Evolutionary conservation across 1,140 invertebrate species (phyloP), one percentile per base, ranked within the genome.

Genomic region (Plodia interpunctella): DNA sequence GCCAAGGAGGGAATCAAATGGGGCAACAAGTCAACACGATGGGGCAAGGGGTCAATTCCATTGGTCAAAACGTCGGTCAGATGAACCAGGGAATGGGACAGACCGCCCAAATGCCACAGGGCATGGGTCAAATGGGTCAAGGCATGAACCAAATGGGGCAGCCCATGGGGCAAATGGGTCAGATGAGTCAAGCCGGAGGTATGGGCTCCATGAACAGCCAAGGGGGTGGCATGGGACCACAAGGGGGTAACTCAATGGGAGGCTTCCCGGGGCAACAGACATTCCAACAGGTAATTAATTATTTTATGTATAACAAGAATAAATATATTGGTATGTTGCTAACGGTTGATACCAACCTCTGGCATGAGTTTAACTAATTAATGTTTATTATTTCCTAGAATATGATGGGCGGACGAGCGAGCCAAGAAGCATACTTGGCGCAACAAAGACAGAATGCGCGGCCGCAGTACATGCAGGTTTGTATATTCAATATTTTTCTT

Each of bases 141-240:
- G 71, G 84, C 5, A 91, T 92, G 74, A 78, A 78, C 0, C 90
- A 90, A 58, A 90, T 90, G 88, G 83, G 89, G 21, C 91, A 91
- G 56, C 74, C 83, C 3, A 91, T 92, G 84, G 80, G 84, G 2
- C 89, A 90, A 65, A 85, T 92, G 86, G 78, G 87, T 0, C 88
- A 89, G 58, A 88, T 90, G 88, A 80, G 80, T 0, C 82, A 87
- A 60, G 80, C 82, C 15, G 80, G 80, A 19, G 88, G 82, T 18
- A 88, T 90, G 80, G 80, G 74, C 17, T 74, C 85, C 50, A 90
- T 91, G 83, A 84, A 78, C 55, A 85, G 72, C 55, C 90, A 90
- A 67, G 68, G 70, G 8, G 87, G 83, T 0, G 73, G 76, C 8
- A 91, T 92, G 90, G 88, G 90, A 11, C 90, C 90, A n/a, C 89